Evolutionary conservation across 2,888 invertebrate species (phyloP).

Genomic region (Nemurella pictetii): DNA sequence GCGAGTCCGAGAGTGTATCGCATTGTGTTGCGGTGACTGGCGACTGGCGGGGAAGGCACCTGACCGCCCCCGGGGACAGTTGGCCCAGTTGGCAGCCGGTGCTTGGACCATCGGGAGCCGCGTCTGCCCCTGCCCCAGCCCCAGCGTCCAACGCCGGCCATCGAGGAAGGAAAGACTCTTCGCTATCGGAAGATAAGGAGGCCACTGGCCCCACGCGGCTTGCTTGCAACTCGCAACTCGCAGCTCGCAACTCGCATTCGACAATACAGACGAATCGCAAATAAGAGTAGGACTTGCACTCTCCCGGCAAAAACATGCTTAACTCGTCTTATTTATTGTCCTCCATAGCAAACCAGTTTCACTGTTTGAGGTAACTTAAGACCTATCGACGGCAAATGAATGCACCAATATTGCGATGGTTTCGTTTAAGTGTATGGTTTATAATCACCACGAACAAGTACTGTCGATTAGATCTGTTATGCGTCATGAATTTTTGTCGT

Average conservation of each 20-base stretch:
- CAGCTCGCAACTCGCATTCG: neutral
- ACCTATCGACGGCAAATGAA: neutral
- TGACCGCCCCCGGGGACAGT: neutral
- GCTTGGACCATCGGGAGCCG: neutral
- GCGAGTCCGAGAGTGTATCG: neutral
- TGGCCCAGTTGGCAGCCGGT: neutral
- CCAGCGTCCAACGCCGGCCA: neutral
- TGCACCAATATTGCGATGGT: neutral
- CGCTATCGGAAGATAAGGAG: neutral
- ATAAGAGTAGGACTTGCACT: neutral
- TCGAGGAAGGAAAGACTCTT: neutral
- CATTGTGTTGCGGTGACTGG: neutral
- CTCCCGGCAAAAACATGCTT: neutral
- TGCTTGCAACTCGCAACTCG: neutral
- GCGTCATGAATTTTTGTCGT: neutral
- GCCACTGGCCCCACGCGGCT: neutral
- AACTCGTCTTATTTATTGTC: constrained; percentile 8
- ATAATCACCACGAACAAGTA: neutral
- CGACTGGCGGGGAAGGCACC: neutral
- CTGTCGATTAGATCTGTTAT: neutral
- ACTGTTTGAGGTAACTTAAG: neutral
- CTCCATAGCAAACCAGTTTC: neutral
- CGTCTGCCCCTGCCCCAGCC: too few relatives aligned
- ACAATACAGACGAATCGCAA: neutral
- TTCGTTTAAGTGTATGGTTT: neutral